Evolutionary conservation across 1,140 invertebrate species (phyloP).

Genomic region (Anastrepha obliqua): DNA sequence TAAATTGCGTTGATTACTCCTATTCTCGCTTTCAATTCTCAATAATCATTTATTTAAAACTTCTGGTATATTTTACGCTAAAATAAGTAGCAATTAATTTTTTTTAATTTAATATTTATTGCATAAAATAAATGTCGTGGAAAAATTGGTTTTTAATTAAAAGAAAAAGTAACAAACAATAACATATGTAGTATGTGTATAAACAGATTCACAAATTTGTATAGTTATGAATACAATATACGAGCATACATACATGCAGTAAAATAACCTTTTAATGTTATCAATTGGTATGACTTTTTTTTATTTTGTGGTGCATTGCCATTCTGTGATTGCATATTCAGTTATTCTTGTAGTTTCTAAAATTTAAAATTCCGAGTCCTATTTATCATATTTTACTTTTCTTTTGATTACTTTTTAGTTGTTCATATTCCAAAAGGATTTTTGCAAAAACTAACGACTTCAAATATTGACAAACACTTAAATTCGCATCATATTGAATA

Average conservation of each 20-base stretch:
- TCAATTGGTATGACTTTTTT: neutral
- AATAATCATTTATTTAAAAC: too few relatives aligned
- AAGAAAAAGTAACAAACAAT: constrained; percentile 10
- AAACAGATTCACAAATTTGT: constrained; percentile 1
- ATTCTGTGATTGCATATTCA: neutral
- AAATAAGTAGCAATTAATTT: too few relatives aligned
- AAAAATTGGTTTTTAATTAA: constrained; percentile 27
- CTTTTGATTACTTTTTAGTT: neutral
- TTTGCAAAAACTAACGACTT: neutral
- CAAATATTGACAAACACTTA: neutral
- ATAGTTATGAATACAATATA: neutral
- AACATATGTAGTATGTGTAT: neutral
- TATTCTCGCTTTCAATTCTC: too few relatives aligned
- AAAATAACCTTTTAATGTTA: neutral
- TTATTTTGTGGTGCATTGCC: constrained; percentile 13
- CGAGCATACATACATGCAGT: neutral
- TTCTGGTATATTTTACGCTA: too few relatives aligned
- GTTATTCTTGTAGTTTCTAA: neutral
- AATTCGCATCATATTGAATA: neutral
- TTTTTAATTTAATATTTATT: constrained; percentile 20
- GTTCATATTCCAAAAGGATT: neutral
- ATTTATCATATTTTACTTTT: neutral
- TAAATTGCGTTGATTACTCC: too few relatives aligned
- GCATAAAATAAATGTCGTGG: neutral
- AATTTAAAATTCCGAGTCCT: neutral